Evolutionary conservation across 1,140 invertebrate genomes (phyloP), one percentile per base, ranked within the genome.

Genomic region (Eurosta solidaginis): DNA sequence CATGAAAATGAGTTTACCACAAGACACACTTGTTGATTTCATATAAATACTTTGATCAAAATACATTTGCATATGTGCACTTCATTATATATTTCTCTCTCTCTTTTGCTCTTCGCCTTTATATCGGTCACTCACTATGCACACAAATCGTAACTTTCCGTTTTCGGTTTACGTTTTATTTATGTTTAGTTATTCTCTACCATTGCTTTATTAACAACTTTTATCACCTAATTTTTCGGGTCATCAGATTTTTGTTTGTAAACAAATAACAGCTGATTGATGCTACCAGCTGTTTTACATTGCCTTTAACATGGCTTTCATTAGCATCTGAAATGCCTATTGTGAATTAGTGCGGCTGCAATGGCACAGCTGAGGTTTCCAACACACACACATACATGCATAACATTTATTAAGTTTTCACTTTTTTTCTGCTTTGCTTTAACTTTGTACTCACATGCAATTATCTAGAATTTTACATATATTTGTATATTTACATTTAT

Each of bases 21-120:
- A 40, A n/a, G n/a, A 10, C 59, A 68, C 54, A 68, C 59, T 68
- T 68, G 59, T 68, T 68, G 59, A 68, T 68, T 68, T 36, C 59
- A 17, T n/a, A 20, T 68, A 10, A n/a, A n/a, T n/a, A n/a, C n/a
- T n/a, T n/a, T n/a, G n/a, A n/a, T n/a, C n/a, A n/a, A n/a, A n/a
- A n/a, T n/a, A n/a, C n/a, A 33, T 29, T 68, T 29, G 59, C 59
- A 33, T 33, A 40, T 17, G 36, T 36, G 59, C 59, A 40, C 17
- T 63, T 22, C 45, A n/a, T 47, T 3, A 9, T 14, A 12, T 47
- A 47, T 47, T 17, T 47, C 45, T 4, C 7, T 47, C 45, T 47
- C 20, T 25, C n/a, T 52, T 25, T 4, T 25, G n/a, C 20, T n/a
- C 49, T 52, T 0, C 5, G 49, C 0, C 22, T 25, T 25, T 52